Conservation (phyloP, 1,140 invertebrate species). For the Coenobita brevimanus region DNA sequence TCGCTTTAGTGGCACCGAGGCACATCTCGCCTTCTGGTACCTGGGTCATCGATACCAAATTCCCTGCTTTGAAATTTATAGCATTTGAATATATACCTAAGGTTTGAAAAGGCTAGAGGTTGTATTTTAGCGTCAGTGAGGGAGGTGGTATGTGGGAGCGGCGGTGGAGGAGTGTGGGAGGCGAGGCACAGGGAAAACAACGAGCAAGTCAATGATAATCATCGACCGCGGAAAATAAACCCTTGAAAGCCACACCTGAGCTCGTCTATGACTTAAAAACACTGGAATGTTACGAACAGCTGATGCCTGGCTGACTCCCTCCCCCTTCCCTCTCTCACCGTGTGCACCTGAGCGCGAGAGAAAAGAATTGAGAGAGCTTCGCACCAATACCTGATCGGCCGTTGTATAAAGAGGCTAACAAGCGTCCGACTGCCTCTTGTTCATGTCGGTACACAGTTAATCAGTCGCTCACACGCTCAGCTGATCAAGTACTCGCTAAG, state of each 20-base stretch:
- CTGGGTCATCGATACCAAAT: too few species aligned
- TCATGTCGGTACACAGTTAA: too few species aligned
- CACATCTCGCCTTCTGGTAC: too few species aligned
- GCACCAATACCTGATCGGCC: too few species aligned
- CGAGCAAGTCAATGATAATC: constrained; percentile 51
- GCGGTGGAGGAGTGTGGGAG: background rate
- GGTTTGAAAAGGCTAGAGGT: background rate
- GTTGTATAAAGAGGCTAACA: too few species aligned
- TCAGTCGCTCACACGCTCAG: too few species aligned
- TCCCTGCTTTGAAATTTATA: too few species aligned
- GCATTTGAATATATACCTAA: background rate
- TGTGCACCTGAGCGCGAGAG: too few species aligned
- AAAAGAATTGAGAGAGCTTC: too few species aligned
- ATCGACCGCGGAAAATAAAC: constrained; percentile 44
- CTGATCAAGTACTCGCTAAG: too few species aligned
- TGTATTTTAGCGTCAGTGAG: background rate
- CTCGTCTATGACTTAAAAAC: constrained; percentile 49
- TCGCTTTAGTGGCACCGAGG: constrained; percentile 21
- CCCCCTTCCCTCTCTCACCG: background rate
- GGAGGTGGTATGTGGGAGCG: too few species aligned
- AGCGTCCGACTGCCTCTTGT: too few species aligned
- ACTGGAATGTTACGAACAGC: constrained; percentile 50
- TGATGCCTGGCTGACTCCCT: background rate
- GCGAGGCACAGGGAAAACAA: constrained; percentile 36
- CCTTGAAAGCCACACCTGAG: constrained; percentile 49